Evolutionary conservation across 2,888 invertebrate species (phyloP), one percentile per base, ranked within the genome.

Genomic region (Sabatieria punctata): DNA sequence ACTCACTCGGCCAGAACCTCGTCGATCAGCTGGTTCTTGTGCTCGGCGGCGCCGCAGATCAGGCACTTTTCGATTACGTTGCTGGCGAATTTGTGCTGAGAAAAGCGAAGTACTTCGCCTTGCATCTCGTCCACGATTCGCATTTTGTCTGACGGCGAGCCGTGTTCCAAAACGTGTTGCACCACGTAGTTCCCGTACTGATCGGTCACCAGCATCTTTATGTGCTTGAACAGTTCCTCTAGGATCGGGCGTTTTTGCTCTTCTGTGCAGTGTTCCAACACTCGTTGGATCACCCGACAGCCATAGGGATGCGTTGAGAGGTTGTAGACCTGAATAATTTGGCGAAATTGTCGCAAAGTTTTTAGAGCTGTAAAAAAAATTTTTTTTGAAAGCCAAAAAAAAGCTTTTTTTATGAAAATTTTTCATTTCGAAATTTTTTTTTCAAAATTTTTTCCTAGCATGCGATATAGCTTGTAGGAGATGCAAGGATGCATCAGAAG

Each of bases 1-100:
- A 33, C 33, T 33, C 33, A 42, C 43, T 37, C 26, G 27, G 56
- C 55, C 52, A 66, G 91, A 51, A 97, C 89, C 77, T 97, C 95
- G 65, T 93, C 91, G 66, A 97, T 95, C 57, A 97, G 79, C 61
- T 84, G 74, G 53, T 85, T 85, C 64, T 89, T 78, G 71, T 99
- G 95, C 61, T 80, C 78, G 64, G 89, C 77, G 54, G 85, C 86
- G 56, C 93, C 91, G 72, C 93, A 86, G 52, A 89, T 82, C 46
- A 97, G 89, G 72, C 95, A 99, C 71, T 97, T 97, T 74, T 97
- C 97, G 42, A 97, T 93, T 41, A 97, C 97, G 71, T 97, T 97
- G 65, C 89, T 72, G 56, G 97, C 97, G 74, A 99, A 97, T 73
- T 97, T 97, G 74, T 97, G 97, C 71, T 97, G 95, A 56, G 89